phyloP scores from a whole-genome alignment of 2,888 invertebrate genomes.

The Nomada ruficornis region DNA sequence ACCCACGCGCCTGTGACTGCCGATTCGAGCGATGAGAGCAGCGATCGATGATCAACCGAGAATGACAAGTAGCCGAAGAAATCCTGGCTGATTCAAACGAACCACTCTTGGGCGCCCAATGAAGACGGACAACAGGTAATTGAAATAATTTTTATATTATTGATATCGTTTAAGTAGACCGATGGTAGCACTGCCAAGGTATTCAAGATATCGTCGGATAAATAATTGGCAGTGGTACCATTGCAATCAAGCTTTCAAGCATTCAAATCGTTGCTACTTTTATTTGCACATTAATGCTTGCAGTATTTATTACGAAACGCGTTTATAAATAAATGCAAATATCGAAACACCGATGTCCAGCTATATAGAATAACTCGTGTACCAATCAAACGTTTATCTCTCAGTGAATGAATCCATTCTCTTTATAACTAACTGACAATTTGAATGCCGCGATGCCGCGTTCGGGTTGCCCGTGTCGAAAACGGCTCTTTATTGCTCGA shows the following conservation, averaged over 20 bases:
- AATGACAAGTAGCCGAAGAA: constrained; percentile 10
- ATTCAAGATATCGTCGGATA: neutral
- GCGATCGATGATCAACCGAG: constrained; percentile 33
- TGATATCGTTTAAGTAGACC: neutral
- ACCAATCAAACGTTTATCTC: constrained; percentile 15
- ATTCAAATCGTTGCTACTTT: too few species aligned
- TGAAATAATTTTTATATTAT: neutral
- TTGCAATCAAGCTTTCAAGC: neutral
- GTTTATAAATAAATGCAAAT: constrained; percentile 15
- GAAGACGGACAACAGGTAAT: constrained; percentile 29
- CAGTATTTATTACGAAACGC: neutral
- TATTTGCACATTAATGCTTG: neutral
- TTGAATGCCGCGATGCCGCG: neutral
- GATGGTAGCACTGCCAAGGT: neutral
- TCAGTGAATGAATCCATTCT: constrained; percentile 4
- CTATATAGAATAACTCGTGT: neutral
- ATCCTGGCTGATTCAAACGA: neutral
- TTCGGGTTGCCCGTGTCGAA: neutral
- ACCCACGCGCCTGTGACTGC: constrained; percentile 50
- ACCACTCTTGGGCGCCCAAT: neutral
- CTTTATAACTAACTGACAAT: constrained; percentile 14
- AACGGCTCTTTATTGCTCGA: constrained; percentile 1
- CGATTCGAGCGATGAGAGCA: constrained; percentile 14
- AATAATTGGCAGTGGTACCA: neutral
- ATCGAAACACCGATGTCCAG: constrained; percentile 1